These are phyloP conservation scores for Platyrinchus mystaceus DNA, from an alignment of 2,797 vertebrate species.

Conservation along the genomic window DNA sequence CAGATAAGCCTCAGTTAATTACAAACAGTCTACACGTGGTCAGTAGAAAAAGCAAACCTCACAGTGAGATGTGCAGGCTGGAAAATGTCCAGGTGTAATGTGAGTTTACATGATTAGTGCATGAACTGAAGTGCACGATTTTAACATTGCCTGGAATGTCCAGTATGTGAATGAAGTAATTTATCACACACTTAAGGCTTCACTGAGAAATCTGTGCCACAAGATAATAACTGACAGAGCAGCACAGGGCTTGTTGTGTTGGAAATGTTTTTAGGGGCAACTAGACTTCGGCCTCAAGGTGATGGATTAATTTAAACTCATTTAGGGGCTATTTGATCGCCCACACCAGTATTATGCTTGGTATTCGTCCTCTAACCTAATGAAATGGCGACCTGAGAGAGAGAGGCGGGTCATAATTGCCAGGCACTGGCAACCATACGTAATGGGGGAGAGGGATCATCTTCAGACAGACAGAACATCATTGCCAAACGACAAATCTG, in stretches of 20 bases:
- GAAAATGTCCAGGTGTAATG: not conserved
- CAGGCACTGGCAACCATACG: accelerated
- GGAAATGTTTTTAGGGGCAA: not conserved
- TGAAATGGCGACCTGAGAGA: not conserved
- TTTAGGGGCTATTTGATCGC: not conserved
- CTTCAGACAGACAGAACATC: not conserved
- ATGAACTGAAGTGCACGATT: not conserved
- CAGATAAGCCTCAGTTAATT: not conserved
- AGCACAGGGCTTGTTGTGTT: not conserved
- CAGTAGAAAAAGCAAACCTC: not conserved
- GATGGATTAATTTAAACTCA: not conserved
- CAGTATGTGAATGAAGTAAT: not conserved
- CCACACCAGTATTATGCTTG: not conserved
- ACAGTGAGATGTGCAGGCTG: not conserved
- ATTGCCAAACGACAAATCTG: not conserved
- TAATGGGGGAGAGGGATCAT: not conserved
- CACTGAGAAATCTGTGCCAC: not conserved
- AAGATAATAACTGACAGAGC: not conserved
- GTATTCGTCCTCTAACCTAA: not conserved
- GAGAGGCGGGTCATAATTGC: not conserved
- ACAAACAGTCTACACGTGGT: not conserved
- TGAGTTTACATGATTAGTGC: not conserved
- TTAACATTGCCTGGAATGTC: not conserved
- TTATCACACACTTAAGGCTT: not conserved
- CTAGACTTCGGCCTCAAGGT: not conserved